Evolutionary conservation across 2,113 vertebrate species (phyloP), one percentile per base, ranked within the genome.

Genomic region (Xenopus laevis): DNA sequence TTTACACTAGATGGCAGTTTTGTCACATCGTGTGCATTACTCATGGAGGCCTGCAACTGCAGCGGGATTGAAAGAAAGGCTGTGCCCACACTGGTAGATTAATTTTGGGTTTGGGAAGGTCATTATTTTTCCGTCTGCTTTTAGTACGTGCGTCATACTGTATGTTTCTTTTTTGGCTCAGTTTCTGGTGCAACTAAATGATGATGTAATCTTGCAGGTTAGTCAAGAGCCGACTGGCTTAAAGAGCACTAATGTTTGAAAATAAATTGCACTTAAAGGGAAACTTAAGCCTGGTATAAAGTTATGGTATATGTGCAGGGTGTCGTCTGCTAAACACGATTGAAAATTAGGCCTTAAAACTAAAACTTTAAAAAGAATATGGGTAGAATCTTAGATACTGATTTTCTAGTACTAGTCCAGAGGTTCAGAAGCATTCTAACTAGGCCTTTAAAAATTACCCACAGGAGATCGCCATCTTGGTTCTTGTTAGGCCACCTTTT

Each of bases 1-100:
- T 50, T n/a, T 52, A 58, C 65, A 69, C 47, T 23, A 53, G 73
- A 63, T 62, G 73, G 73, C 73, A 69, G 58, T 18, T 10, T 55
- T 53, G 46, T 18, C 13, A 55, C 66, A 52, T n/a, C 17, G 4
- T 55, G 7, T n/a, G 8, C 15, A n/a, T n/a, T 27, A 27, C 23
- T 27, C 53, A n/a, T 7, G 3, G 7, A 1, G 8, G 53, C 16
- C 17, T 55, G 15, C 17, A n/a, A n/a, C 53, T n/a, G 53, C 17
- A 9, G 53, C 16, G 2, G 16, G 17, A 5, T 17, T 55, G 16
- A 50, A 55, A n/a, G 53, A 18, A 55, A 55, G 16, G 17, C 13
- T 55, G 17, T 55, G 17, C 53, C 53, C 53, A 55, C 53, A n/a
- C 17, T 55, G 53, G 17, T 16, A 55, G 15, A 16, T n/a, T 55